A percentile compares a stretch with the other conserved stretches of the same genome.
Conservation (phyloP, 1,140 invertebrate genomes). For the Bombus sibiricus region DNA sequence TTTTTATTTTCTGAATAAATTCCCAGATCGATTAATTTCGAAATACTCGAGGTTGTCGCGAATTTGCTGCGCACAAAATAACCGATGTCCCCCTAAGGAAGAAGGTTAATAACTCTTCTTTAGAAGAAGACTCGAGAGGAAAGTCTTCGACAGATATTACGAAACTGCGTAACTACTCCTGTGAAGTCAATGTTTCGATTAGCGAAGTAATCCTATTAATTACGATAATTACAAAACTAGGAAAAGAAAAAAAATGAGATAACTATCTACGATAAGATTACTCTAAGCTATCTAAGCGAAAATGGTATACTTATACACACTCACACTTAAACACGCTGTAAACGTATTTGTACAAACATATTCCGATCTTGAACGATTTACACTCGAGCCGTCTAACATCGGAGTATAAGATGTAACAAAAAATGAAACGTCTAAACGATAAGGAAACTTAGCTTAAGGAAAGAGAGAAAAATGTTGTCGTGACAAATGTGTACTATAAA, state of each 20-base stretch:
- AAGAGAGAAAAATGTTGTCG: background rate
- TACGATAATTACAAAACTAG: background rate
- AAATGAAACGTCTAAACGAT: background rate
- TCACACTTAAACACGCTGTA: background rate
- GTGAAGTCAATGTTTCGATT: conserved; percentile 78
- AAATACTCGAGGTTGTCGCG: conserved; percentile 16
- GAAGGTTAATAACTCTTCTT: conserved; percentile 38
- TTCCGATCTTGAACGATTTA: background rate
- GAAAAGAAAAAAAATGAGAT: background rate
- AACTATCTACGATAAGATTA: conserved; percentile 10
- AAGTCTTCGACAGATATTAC: conserved; percentile 48
- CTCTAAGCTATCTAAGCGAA: conserved; percentile 22
- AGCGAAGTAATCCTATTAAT: conserved; percentile 56
- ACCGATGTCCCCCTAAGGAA: conserved; percentile 57
- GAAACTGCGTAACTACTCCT: conserved; percentile 75
- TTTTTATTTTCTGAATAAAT: too few species aligned
- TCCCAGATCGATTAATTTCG: background rate
- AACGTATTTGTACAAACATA: background rate
- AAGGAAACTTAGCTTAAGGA: background rate
- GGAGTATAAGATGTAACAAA: background rate
- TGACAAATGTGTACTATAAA: background rate
- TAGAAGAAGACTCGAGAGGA: background rate
- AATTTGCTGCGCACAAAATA: conserved; percentile 73
- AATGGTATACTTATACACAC: background rate
- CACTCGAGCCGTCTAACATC: too few species aligned